Evolutionary conservation across 1,140 invertebrate species (phyloP).

Genomic region (Caenorhabditis tropicalis): DNA sequence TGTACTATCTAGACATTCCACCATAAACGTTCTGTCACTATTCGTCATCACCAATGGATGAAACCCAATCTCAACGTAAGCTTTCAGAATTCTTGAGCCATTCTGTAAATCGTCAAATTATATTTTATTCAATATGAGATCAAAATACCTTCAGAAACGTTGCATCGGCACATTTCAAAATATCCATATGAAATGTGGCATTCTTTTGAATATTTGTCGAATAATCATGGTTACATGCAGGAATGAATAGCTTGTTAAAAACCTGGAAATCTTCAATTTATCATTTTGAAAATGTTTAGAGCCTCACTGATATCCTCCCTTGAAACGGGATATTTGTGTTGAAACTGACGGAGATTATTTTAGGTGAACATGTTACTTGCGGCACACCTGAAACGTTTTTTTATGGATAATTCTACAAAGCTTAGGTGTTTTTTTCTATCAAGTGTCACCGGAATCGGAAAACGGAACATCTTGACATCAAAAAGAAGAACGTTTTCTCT

Average conservation of each 20-base stretch:
- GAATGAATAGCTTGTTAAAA: conserved; percentile 39
- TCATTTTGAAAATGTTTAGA: not conserved
- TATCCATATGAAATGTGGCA: conserved; percentile 47
- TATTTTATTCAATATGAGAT: not conserved
- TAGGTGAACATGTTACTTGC: conserved; percentile 9
- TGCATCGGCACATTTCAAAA: conserved; percentile 13
- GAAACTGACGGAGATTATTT: conserved; percentile 15
- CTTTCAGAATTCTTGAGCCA: conserved; percentile 40
- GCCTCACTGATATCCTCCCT: conserved; percentile 47
- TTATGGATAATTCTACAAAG: not conserved
- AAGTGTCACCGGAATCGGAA: not conserved
- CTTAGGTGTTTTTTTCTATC: not conserved
- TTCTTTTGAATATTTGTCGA: conserved; percentile 50
- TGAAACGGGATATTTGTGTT: conserved; percentile 49
- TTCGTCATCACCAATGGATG: conserved; percentile 46
- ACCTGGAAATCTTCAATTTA: not conserved
- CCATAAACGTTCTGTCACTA: conserved; percentile 34
- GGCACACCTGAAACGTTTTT: conserved; percentile 33
- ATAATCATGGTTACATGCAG: conserved; percentile 48
- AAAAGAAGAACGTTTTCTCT: not conserved
- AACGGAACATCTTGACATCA: conserved; percentile 5
- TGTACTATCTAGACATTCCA: conserved; percentile 42
- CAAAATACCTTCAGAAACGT: conserved; percentile 17
- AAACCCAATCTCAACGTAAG: conserved; percentile 47
- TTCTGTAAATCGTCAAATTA: conserved; percentile 9